These are phyloP conservation scores for Grus americana DNA, from an alignment of 2,113 vertebrate species.

Conservation along the genomic window DNA sequence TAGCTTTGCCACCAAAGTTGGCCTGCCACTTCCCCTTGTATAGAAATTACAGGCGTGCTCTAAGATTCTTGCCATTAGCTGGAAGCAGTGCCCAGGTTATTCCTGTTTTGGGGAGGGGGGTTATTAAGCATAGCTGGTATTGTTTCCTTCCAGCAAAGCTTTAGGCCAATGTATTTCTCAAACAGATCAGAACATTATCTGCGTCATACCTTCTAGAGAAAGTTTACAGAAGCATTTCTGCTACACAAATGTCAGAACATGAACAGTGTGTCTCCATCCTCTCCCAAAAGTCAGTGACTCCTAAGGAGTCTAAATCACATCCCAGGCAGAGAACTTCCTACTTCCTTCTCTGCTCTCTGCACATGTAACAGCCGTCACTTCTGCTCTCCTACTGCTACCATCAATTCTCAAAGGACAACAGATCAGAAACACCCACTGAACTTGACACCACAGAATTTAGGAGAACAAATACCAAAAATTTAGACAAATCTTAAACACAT, in stretches of 20 bases:
- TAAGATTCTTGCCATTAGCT: constrained; percentile 49
- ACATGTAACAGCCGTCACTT: neutral
- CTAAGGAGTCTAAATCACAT: neutral
- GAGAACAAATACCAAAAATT: neutral
- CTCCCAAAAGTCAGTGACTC: neutral
- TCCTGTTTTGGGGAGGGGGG: neutral
- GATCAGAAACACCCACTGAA: neutral
- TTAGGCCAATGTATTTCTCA: constrained; percentile 20
- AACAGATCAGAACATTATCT: neutral
- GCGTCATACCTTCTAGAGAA: neutral
- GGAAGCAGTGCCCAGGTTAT: constrained; percentile 41
- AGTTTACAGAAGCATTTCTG: constrained; percentile 17
- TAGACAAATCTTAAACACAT: neutral
- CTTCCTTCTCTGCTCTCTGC: neutral
- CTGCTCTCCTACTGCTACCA: neutral
- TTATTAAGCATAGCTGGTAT: constrained; percentile 19
- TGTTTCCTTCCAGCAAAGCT: constrained; percentile 24
- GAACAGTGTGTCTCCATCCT: neutral
- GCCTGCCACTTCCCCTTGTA: constrained; percentile 45
- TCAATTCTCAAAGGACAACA: neutral
- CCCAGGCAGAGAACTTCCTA: neutral
- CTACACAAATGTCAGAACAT: neutral
- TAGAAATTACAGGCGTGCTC: constrained; percentile 37
- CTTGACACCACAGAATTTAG: neutral
- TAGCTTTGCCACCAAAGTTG: constrained; percentile 61